Percentiles rank a stretch among this genome's conserved stretches.
These are phyloP conservation scores for Trinectes maculatus DNA, from an alignment of 2,113 vertebrate genomes.

Conservation along the genomic window DNA sequence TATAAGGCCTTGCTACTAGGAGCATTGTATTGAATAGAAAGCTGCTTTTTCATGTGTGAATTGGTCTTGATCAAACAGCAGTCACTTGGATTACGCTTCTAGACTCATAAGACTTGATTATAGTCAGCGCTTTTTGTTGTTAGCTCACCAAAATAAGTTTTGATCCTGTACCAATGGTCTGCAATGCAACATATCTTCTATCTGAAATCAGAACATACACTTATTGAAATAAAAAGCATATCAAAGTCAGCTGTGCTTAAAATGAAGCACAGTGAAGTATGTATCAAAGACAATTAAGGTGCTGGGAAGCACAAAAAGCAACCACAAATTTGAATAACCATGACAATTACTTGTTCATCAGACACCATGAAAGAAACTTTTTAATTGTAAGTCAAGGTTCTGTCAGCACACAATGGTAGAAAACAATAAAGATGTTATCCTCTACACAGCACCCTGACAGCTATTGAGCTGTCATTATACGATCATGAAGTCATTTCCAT, in stretches of 20 bases:
- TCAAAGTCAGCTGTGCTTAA: conserved; percentile 13
- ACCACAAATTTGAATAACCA: conserved; percentile 43
- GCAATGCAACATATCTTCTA: conserved; percentile 2
- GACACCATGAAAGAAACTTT: conserved; percentile 50
- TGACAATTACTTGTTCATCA: conserved; percentile 51
- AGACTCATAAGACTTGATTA: conserved; percentile 7
- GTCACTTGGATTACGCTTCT: conserved; percentile 32
- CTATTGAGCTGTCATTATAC: conserved; percentile 75
- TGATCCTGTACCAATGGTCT: neutral
- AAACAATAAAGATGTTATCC: conserved; percentile 80
- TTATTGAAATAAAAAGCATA: neutral
- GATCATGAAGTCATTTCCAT: conserved; percentile 76
- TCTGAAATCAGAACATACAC: conserved; percentile 4
- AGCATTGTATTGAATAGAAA: conserved; percentile 50
- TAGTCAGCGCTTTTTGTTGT: neutral
- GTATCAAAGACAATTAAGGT: conserved; percentile 57
- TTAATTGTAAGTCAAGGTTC: conserved; percentile 54
- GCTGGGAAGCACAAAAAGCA: conserved; percentile 39
- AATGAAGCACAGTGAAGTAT: conserved; percentile 21
- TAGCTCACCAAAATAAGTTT: conserved; percentile 8
- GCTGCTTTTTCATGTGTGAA: conserved; percentile 52
- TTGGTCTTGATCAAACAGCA: conserved; percentile 50
- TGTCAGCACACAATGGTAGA: conserved; percentile 71
- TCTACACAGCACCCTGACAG: conserved; percentile 59
- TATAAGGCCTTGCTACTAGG: conserved; percentile 35